Percentiles rank a stretch among this genome's conserved stretches.
Conservation (phyloP, 1,140 invertebrate species). For the Ericerus pela region DNA sequence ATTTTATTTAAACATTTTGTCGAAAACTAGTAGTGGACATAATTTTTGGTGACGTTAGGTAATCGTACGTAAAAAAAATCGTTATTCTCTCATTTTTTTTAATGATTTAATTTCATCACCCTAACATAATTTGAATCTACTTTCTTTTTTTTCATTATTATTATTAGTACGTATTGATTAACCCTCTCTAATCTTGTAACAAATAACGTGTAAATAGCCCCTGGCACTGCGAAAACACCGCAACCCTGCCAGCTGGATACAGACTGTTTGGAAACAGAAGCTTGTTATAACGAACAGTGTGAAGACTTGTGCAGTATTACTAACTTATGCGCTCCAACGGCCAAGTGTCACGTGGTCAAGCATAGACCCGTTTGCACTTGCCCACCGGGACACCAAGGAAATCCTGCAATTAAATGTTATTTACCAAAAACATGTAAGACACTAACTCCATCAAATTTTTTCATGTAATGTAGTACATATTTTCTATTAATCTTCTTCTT, state of each 20-base stretch:
- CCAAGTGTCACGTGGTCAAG: conserved; percentile 54
- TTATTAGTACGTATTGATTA: too few species aligned
- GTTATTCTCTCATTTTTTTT: too few species aligned
- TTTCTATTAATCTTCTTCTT: too few species aligned
- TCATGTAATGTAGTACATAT: too few species aligned
- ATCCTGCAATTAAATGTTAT: conserved; percentile 56
- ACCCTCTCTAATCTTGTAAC: conserved; percentile 15
- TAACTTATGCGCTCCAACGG: conserved; percentile 48
- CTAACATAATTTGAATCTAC: too few species aligned
- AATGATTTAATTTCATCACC: too few species aligned
- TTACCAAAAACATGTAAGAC: conserved; percentile 52
- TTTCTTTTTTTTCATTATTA: too few species aligned
- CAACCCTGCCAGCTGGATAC: conserved; percentile 55
- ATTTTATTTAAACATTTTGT: too few species aligned
- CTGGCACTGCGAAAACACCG: conserved; percentile 43
- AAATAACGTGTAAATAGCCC: conserved; percentile 35
- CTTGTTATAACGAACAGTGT: conserved; percentile 55
- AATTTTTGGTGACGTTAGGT: too few species aligned
- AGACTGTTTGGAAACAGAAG: conserved; percentile 56
- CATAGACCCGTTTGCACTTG: conserved; percentile 63
- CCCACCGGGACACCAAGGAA: conserved; percentile 53
- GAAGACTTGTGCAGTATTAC: conserved; percentile 58
- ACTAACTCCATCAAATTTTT: conserved; percentile 14
- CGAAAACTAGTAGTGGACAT: too few species aligned
- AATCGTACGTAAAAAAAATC: too few species aligned